Base-by-base conservation (phyloP, 2,113 vertebrate species). In the Antechinus stuartii region DNA sequence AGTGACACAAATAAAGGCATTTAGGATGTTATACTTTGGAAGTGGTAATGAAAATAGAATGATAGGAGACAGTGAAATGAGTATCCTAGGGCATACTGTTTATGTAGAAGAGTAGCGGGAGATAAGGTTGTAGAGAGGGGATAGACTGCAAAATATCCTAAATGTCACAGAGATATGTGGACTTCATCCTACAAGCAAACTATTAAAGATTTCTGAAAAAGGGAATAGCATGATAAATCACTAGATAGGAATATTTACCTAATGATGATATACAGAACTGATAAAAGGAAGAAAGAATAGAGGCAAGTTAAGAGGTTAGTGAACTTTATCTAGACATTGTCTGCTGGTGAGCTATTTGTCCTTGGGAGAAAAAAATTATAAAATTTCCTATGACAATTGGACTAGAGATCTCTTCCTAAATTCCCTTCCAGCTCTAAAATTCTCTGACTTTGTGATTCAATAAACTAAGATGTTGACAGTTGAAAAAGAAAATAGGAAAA, bases 171-270 rank as follows among this genome's bases (percentile, higher is more conserved):
- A 93, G 91, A 50, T 27, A 10, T 91, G 90, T 96, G 95, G 61
- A 52, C 91, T 76, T 93, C 95, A 52, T 91, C 56, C 54, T 54
- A 89, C 1, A 89, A 47, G 5, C 49, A 95, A 16, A 8, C 25
- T 8, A 68, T 95, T 92, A 91, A 57, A 91, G 11, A 50, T 68
- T 95, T 95, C 92, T 92, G 16, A 93, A 14, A 6, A 92, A 94
- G 42, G 23, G 50, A 55, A 46, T 94, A 2, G 89, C 93, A 94
- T 93, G 25, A 55, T 93, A 96, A 93, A 92, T 11, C 47, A 42
- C 94, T 22, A 61, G 95, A 94, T 95, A 42, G 26, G 94, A 54
- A 91, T 94, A 92, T 61, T 68, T 49, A 91, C 68, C 56, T 90
- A 19, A 19, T 84, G n/a, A 25, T 94, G 91, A 93, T 61, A 93